Evolutionary conservation across 1,140 invertebrate genomes (phyloP).

Genomic region (Ceratoteleas bidentatus): DNA sequence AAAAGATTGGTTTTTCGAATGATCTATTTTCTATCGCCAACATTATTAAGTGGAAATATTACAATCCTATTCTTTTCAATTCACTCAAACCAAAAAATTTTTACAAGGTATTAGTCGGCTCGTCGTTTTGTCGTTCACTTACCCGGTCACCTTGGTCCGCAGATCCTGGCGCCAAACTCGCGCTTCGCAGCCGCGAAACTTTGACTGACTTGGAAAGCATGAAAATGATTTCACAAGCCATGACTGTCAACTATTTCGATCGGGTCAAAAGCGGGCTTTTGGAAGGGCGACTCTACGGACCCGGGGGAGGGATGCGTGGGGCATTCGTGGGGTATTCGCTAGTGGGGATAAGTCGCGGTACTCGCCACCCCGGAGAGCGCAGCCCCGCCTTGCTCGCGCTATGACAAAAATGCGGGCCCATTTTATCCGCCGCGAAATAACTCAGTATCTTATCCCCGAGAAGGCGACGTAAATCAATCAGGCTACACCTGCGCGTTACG

Average conservation of each 20-base stretch:
- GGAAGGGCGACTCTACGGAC: slow-evolving; percentile 50
- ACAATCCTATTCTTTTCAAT: too few species aligned
- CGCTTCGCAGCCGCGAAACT: slow-evolving; percentile 41
- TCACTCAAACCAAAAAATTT: background rate
- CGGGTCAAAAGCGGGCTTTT: slow-evolving; percentile 57
- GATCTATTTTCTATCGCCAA: too few species aligned
- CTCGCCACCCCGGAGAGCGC: slow-evolving; percentile 25
- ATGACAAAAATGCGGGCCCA: slow-evolving; percentile 6
- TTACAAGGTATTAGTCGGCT: background rate
- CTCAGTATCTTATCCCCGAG: slow-evolving; percentile 33
- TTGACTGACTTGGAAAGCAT: slow-evolving; percentile 55
- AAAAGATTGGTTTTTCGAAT: too few species aligned
- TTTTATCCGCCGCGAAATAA: slow-evolving; percentile 24
- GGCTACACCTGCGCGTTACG: slow-evolving; percentile 27
- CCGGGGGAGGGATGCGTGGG: slow-evolving; percentile 7
- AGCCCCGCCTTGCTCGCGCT: slow-evolving; percentile 6
- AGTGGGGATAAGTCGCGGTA: slow-evolving; percentile 38
- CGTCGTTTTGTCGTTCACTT: slow-evolving; percentile 4
- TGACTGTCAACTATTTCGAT: slow-evolving; percentile 55
- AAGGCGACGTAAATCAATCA: slow-evolving; percentile 35
- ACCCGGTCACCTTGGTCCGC: slow-evolving; percentile 12
- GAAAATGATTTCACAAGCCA: slow-evolving; percentile 63
- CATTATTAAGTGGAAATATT: too few species aligned
- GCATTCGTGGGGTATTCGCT: too few species aligned
- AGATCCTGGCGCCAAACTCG: slow-evolving; percentile 19